These are phyloP conservation scores for Spisula subtruncata DNA, from an alignment of 2,888 invertebrate species.

Conservation along the genomic window DNA sequence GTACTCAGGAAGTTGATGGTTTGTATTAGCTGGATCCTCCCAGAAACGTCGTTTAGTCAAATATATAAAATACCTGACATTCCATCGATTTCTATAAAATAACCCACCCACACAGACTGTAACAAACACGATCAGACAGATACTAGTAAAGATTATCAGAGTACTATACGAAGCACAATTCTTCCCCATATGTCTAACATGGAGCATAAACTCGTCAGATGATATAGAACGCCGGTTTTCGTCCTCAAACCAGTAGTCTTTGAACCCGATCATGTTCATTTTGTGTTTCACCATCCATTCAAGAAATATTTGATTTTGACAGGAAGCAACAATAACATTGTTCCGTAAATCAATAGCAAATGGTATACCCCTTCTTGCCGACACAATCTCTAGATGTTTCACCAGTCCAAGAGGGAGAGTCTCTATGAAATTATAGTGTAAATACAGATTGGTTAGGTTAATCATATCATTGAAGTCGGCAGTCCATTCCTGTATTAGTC, in stretches of 20 bases:
- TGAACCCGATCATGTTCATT: background rate
- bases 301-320: slow-evolving; percentile 40
- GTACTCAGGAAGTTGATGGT: slow-evolving; percentile 12
- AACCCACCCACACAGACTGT: slow-evolving; percentile 46
- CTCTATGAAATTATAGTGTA: slow-evolving; percentile 40
- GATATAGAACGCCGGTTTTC: background rate
- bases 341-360: background rate
- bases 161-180: no score
- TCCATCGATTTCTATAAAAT: slow-evolving; percentile 62
- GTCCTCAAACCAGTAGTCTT: background rate
- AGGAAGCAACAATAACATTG: slow-evolving; percentile 42
- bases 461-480: background rate
- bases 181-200: no score
- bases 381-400: no score
- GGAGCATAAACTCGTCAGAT: background rate
- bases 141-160: no score
- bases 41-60: slow-evolving; percentile 52
- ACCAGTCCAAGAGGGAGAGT: background rate
- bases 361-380: no score
- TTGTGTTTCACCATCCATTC: slow-evolving; percentile 49
- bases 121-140: no score
- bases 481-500: background rate
- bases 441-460: slow-evolving; percentile 36
- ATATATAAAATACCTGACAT: slow-evolving; percentile 63
- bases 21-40: slow-evolving; percentile 12